Evolutionary conservation across 2,888 invertebrate species (phyloP), one percentile per base, ranked within the genome.

Genomic region (Pammene fasciana): DNA sequence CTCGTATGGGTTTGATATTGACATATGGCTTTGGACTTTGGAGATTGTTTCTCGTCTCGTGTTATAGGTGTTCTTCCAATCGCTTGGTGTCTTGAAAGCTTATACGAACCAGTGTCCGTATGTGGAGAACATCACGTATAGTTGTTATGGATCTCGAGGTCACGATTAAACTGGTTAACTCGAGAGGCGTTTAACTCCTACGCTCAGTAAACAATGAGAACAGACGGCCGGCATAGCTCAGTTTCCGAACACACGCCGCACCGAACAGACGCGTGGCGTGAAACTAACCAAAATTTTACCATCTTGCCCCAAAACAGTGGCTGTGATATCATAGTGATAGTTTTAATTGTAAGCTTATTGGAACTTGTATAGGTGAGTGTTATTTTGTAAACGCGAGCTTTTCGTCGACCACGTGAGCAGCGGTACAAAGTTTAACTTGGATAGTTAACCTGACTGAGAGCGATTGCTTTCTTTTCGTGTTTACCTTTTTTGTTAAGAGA

Each of bases 191-290:
- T 52, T 2, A 34, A n/a, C 34, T 54, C 26, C 34, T n/a, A 54
- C n/a, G 26, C 34, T 54, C n/a, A 8, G 4, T 18, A 26, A 54
- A n/a, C 34, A 54, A n/a, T 13, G n/a, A 34, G 38, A 43, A n/a
- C 59, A 45, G 26, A 5, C 59, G 55, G 55, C 70, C 52, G 55
- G 66, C 62, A 60, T 36, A 13, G 16, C 54, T 64, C 72, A 89
- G 90, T 90, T 82, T 79, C 81, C 81, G 79, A 85, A 79, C 83
- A 85, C 79, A 82, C 81, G 83, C 81, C 83, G 84, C 73, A 80
- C 71, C 68, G 76, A 73, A 73, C 78, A 81, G 83, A 85, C 86
- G 78, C 65, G 65, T 14, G 54, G 36, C 38, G 9, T 38, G 14
- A 56, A 34, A 55, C 46, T 18, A 65, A 70, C 56, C 45, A 41